Evolutionary conservation across 2,888 invertebrate species (phyloP).

Genomic region (Lysandra bellargus): DNA sequence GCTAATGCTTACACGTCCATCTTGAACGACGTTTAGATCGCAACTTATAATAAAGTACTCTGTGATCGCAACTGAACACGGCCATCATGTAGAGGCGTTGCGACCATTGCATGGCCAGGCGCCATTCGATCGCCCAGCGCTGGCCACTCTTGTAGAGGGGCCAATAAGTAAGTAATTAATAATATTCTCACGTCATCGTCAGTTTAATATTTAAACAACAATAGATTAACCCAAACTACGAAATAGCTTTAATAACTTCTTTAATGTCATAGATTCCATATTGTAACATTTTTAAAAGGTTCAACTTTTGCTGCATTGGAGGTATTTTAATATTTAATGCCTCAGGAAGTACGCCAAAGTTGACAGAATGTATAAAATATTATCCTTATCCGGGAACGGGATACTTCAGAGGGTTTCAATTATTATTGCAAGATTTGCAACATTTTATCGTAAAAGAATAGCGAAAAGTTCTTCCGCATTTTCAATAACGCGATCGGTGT

Average conservation of each 20-base stretch:
- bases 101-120: too few relatives aligned
- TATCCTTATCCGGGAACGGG: not conserved
- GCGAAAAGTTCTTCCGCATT: not conserved
- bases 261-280: not conserved
- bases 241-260: not conserved
- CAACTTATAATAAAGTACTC: too few relatives aligned
- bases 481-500: not conserved
- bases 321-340: not conserved
- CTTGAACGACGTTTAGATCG: too few relatives aligned
- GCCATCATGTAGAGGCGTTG: too few relatives aligned
- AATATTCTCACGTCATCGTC: too few relatives aligned
- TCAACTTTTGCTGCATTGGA: not conserved
- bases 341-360: not conserved
- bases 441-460: not conserved
- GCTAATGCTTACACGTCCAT: too few relatives aligned
- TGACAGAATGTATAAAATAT: not conserved
- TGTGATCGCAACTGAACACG: too few relatives aligned
- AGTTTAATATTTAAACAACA: too few relatives aligned
- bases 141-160: too few relatives aligned
- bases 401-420: slow-evolving; percentile 2
- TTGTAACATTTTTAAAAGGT: not conserved
- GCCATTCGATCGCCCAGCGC: too few relatives aligned
- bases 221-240: too few relatives aligned
- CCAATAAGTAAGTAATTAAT: too few relatives aligned
- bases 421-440: not conserved